These are phyloP conservation scores for Neotoma lepida DNA, from an alignment of 2,113 vertebrate species.

Conservation along the genomic window DNA sequence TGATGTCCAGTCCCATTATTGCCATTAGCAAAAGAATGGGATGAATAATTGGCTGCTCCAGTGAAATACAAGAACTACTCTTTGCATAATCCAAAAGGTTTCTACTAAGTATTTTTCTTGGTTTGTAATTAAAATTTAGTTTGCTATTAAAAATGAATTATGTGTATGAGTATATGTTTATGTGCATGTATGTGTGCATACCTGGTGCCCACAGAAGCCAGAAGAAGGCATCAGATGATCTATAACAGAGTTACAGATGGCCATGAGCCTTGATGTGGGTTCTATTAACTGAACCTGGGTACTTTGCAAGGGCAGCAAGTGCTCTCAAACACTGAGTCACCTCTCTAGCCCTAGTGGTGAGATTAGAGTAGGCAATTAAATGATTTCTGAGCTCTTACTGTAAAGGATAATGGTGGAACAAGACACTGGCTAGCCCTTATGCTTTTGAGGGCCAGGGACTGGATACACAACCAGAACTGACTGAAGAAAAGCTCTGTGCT, in stretches of 20 bases:
- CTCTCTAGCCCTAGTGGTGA: neutral
- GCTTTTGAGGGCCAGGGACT: neutral
- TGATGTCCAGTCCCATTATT: neutral
- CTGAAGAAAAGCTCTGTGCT: neutral
- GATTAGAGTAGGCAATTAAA: neutral
- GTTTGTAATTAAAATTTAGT: too few species aligned
- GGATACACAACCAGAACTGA: rapidly evolving
- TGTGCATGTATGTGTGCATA: neutral
- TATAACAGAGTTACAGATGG: neutral
- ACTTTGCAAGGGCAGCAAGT: neutral
- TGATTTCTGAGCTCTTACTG: neutral
- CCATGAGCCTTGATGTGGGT: neutral
- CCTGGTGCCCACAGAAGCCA: neutral
- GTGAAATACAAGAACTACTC: neutral
- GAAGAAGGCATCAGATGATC: neutral
- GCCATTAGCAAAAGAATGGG: neutral
- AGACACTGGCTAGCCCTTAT: neutral
- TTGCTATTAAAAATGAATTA: neutral
- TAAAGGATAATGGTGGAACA: neutral
- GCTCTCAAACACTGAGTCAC: neutral
- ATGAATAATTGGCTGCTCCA: neutral
- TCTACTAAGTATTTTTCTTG: neutral
- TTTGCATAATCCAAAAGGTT: slow-evolving; percentile 11
- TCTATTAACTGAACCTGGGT: neutral
- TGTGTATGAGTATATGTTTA: neutral